Base-by-base conservation (phyloP, 1,140 invertebrate genomes). In the Harpegnathos saltator region DNA sequence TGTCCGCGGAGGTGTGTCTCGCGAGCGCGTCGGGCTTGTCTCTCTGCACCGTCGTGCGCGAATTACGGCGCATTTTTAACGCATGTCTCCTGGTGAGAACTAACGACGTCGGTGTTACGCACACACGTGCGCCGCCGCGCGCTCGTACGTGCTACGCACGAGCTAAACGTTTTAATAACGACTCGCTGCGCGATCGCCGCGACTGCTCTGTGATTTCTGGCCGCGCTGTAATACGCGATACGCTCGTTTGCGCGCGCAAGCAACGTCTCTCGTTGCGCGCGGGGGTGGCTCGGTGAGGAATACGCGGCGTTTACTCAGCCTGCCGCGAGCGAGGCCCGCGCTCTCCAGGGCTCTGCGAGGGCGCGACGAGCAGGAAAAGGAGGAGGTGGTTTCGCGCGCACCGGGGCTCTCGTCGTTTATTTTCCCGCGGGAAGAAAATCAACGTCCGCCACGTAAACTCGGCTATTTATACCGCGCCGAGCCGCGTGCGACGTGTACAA, bases 121-220 rank as follows among this genome's bases (percentile, higher is more conserved):
- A n/a, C n/a, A n/a, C n/a, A n/a, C n/a, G n/a, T n/a, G n/a, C n/a
- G n/a, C n/a, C n/a, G n/a, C n/a, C n/a, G n/a, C n/a, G n/a, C n/a
- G n/a, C n/a, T n/a, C n/a, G n/a, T n/a, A n/a, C n/a, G 26, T 62
- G 3, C 7, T 73, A 17, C 19, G 68, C 38, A 72, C 54, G 44
- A 17, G 19, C 14, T 82, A 58, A 62, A 82, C 74, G n/a, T 82
- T 82, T 82, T 82, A 62, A 82, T 82, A 50, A 44, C 78, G 58
- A 54, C 22, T n/a, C 26, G 50, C 58, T 22, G 54, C 17, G 11
- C 11, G 54, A 15, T 17, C 22, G 3, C 52, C 63, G 22, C n/a
- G n/a, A 44, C 38, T 44, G 3, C 65, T 71, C 38, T 12, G 38
- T 58, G 75, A 80, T 80, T 80, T 69, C 75, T 54, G 50, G 74